These are phyloP conservation scores for Corythucha ciliata DNA, from an alignment of 2,888 invertebrate species.

Conservation along the genomic window DNA sequence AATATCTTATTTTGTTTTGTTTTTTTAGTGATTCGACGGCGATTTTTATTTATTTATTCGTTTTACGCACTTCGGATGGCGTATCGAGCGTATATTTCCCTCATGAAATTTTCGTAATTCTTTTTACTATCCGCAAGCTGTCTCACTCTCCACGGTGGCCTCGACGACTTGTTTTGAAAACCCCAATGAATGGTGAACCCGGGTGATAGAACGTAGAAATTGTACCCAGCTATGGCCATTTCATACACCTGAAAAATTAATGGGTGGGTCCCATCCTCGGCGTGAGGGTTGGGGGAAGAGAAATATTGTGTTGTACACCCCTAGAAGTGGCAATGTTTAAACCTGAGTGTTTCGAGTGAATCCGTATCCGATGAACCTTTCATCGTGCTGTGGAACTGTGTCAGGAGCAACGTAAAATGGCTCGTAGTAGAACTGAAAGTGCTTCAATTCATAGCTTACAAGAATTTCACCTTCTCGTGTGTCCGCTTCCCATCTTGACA, in stretches of 20 bases:
- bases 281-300: too few relatives aligned
- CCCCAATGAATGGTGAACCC: constrained; percentile 87
- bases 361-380: constrained; percentile 81
- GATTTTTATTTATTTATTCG: too few relatives aligned
- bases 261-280: constrained; percentile 1
- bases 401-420: constrained; percentile 82
- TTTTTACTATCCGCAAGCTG: constrained; percentile 74
- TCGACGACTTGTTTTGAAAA: constrained; percentile 62
- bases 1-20: too few relatives aligned
- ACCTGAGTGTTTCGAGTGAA: constrained; percentile 89
- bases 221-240: constrained; percentile 80
- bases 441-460: constrained; percentile 73
- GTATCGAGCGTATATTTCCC: constrained; percentile 68
- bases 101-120: constrained; percentile 71
- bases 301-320: not conserved
- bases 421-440: constrained; percentile 70
- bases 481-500: constrained; percentile 58
- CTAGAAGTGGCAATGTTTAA: too few relatives aligned
- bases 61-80: too few relatives aligned
- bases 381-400: constrained; percentile 72
- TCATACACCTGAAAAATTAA: constrained; percentile 66
- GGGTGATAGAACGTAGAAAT: constrained; percentile 77
- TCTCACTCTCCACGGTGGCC: constrained; percentile 76
- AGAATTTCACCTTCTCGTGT: constrained; percentile 56
- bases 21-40: too few relatives aligned